Percentiles rank a stretch among this genome's conserved stretches.
Evolutionary conservation across 2,113 vertebrate genomes (phyloP).

Genomic region (Grallaria varia): DNA sequence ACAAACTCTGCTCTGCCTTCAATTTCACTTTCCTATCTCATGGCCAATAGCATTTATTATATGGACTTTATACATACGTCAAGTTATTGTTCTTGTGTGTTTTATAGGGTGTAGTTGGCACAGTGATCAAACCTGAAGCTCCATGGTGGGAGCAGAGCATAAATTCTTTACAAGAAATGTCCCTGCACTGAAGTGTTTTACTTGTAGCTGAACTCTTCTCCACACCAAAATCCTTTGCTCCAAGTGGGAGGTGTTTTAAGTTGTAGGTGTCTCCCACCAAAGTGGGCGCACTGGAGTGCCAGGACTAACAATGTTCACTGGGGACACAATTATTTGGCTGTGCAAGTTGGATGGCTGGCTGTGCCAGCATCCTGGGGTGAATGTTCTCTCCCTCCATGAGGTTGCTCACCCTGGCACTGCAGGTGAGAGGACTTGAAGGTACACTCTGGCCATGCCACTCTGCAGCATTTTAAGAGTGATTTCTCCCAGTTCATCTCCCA

Average conservation of each 20-base stretch:
- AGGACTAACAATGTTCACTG: fast-evolving
- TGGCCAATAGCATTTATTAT: not conserved
- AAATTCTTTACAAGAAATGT: not conserved
- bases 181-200: not conserved
- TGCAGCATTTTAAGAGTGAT: not conserved
- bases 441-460: not conserved
- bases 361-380: not conserved
- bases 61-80: not conserved
- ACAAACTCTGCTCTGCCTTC: not conserved
- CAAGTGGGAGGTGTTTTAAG: not conserved
- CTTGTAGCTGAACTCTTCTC: not conserved
- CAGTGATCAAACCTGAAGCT: not conserved
- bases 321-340: not conserved
- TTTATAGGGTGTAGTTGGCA: not conserved
- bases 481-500: not conserved
- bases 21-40: not conserved
- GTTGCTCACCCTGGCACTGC: not conserved
- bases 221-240: not conserved
- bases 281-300: not conserved
- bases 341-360: fast-evolving
- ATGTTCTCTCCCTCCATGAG: fast-evolving
- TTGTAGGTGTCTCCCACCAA: not conserved
- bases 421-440: not conserved
- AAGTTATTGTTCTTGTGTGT: not conserved
- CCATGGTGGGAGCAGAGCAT: not conserved